Conservation (phyloP, 2,888 invertebrate species). For the Leptura quadrifasciata region DNA sequence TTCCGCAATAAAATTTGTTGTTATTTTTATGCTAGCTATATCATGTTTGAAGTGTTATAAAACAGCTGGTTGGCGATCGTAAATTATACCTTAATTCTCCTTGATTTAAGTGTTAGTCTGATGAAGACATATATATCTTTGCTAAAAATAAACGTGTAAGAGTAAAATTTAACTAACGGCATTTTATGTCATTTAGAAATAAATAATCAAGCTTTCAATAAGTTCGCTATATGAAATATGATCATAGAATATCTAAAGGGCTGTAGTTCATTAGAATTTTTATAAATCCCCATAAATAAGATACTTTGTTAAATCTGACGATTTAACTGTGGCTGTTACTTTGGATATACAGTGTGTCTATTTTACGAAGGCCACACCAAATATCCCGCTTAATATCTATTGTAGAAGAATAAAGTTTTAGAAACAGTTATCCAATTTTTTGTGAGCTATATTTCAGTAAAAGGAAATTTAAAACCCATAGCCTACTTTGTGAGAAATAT, state of each 20-base stretch:
- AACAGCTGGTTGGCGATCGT: background rate
- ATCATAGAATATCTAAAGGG: background rate
- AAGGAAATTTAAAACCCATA: too few relatives aligned
- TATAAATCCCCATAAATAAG: too few relatives aligned
- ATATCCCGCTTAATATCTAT: too few relatives aligned
- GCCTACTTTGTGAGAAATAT: too few relatives aligned
- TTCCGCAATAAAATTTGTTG: background rate
- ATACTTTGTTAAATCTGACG: too few relatives aligned
- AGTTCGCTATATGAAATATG: background rate
- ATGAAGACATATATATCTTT: background rate
- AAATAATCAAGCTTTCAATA: background rate
- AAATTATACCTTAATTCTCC: background rate
- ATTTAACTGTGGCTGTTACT: too few relatives aligned
- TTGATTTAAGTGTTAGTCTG: background rate
- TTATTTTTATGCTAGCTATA: background rate
- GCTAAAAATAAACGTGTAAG: background rate
- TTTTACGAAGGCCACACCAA: too few relatives aligned
- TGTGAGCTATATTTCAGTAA: too few relatives aligned
- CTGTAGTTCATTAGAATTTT: background rate
- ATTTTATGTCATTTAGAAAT: background rate
- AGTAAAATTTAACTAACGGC: background rate
- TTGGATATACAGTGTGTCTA: too few relatives aligned
- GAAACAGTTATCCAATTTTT: too few relatives aligned
- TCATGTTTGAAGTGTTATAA: background rate
- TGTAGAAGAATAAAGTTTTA: too few relatives aligned